Conservation (phyloP, 1,140 invertebrate species). For the Acyrthosiphon pisum region DNA sequence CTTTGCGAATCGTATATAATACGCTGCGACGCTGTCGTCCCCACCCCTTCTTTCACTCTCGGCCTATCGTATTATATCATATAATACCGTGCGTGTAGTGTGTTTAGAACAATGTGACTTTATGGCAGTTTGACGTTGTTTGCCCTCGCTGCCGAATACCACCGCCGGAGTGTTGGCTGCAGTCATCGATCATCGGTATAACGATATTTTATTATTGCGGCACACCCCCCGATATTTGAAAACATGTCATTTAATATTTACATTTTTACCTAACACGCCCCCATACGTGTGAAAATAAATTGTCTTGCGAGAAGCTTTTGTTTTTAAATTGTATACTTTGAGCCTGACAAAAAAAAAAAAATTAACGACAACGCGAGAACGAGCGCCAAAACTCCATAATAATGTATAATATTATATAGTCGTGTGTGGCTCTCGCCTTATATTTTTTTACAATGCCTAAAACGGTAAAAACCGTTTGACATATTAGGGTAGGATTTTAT, state of each 20-base stretch:
- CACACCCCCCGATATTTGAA: neutral
- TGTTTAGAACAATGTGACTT: neutral
- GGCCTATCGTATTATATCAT: neutral
- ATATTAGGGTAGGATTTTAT: neutral
- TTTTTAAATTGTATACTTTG: neutral
- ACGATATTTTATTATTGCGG: neutral
- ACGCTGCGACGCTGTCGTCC: neutral
- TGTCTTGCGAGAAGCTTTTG: neutral
- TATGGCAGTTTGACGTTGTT: neutral
- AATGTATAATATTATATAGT: neutral
- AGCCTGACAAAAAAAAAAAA: neutral
- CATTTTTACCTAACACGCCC: neutral
- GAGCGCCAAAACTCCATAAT: neutral
- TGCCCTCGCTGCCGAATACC: neutral
- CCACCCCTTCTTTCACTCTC: no score
- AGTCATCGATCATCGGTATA: neutral
- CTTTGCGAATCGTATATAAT: neutral
- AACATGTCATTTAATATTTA: neutral
- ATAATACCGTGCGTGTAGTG: neutral
- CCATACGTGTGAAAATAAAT: neutral
- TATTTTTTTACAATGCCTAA: neutral
- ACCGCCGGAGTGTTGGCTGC: neutral
- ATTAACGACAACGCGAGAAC: neutral
- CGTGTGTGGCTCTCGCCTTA: neutral
- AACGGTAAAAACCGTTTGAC: neutral